Evolutionary conservation across 1,140 invertebrate species (phyloP), one percentile per base, ranked within the genome.

Genomic region (Probaryconus sp.): DNA sequence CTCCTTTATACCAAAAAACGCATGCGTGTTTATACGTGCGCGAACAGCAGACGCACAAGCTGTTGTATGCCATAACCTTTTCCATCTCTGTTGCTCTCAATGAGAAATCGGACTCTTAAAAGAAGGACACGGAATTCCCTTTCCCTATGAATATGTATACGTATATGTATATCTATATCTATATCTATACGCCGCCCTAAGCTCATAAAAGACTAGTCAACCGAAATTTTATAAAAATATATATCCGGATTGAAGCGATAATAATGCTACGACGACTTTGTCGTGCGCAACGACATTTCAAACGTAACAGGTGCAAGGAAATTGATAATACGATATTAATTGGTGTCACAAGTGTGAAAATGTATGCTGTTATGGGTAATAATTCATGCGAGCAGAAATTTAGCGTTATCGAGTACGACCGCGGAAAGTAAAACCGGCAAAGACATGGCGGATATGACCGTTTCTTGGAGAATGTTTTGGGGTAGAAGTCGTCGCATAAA

Each of bases 371-470:
- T 11, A 30, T 26, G 45, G 45, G 31, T 14, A 35, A 1, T 48
- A 76, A 71, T 64, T 74, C 26, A 61, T 17, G 43, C 20, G 45
- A 56, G 28, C 61, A 78, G 77, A 73, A 78, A 76, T 67, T 70
- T 38, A 81, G 51, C 67, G 65, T 75, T 58, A 50, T 72, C 58
- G 58, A 81, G 68, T 60, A 70, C 76, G 68, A 78, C 53, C 73
- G 80, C 47, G 77, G 75, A 75, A 80, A 83, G 78, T 79, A 63
- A 67, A 76, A 68, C 83, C 78, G 80, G 77, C 78, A 69, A 68
- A 69, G 81, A 78, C 73, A 88, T 88, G 87, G 86, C 87, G 67
- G 81, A 78, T 72, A 88, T 88, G 87, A 85, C 87, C 76, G 84
- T 87, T 51, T 83, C 86, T 61, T 83, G 82, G 67, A 88, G 83